Evolutionary conservation across 2,888 invertebrate genomes (phyloP).

Genomic region (Tanytarsus gracilentus): DNA sequence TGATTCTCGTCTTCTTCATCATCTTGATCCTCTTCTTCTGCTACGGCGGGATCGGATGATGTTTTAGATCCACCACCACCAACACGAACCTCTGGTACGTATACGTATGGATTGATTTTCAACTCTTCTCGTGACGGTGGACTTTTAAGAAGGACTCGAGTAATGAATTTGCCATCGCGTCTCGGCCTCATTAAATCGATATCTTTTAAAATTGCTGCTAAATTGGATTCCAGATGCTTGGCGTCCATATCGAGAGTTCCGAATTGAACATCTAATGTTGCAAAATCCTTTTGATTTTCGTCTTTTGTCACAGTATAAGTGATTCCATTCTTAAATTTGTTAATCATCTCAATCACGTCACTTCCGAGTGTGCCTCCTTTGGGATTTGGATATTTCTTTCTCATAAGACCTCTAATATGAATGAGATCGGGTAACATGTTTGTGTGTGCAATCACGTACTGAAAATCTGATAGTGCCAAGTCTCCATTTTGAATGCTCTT

Average conservation of each 20-base stretch:
- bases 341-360: conserved; percentile 54
- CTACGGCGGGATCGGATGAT: neutral
- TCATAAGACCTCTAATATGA: conserved; percentile 66
- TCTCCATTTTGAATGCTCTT: conserved; percentile 70
- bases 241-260: conserved; percentile 70
- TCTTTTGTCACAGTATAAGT: conserved; percentile 59
- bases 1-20: conserved; percentile 8
- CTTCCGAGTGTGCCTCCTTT: conserved; percentile 56
- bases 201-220: conserved; percentile 55
- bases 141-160: conserved; percentile 55
- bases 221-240: conserved; percentile 62
- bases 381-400: conserved; percentile 63
- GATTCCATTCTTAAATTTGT: conserved; percentile 59
- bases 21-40: neutral
- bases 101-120: conserved; percentile 56
- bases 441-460: conserved; percentile 67
- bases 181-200: conserved; percentile 57
- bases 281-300: conserved; percentile 62
- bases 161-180: conserved; percentile 59
- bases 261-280: conserved; percentile 53
- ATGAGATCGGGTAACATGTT: conserved; percentile 69
- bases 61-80: neutral
- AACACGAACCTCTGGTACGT: conserved; percentile 39
- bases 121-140: conserved; percentile 58
- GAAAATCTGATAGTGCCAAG: conserved; percentile 57